Percentiles rank a stretch among this genome's conserved stretches.
phyloP scores from a whole-genome alignment of 2,888 invertebrate genomes.

The Furcula furcula region DNA sequence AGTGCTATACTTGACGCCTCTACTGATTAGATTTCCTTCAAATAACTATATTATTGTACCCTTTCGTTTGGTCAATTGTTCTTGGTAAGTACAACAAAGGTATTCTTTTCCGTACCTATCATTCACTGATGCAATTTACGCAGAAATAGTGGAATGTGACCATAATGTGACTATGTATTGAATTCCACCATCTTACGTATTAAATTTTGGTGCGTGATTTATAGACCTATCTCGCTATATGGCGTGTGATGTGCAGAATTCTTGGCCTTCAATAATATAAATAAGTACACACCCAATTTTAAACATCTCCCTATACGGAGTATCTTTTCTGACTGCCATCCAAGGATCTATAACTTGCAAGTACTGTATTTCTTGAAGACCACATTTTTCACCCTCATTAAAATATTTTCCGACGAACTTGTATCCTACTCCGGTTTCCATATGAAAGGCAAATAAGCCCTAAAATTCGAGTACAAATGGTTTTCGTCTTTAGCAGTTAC shows the following conservation, averaged over 20 bases:
- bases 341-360: constrained; percentile 84
- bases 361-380: constrained; percentile 84
- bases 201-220: too few relatives aligned
- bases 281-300: constrained; percentile 78
- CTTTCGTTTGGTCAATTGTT: too few relatives aligned
- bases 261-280: neutral
- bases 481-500: neutral
- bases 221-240: too few relatives aligned
- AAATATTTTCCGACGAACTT: constrained; percentile 85
- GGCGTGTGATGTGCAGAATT: neutral
- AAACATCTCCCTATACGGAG: constrained; percentile 83
- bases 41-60: too few relatives aligned
- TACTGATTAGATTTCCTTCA: too few relatives aligned
- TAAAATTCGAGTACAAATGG: constrained; percentile 29
- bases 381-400: constrained; percentile 86
- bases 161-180: too few relatives aligned
- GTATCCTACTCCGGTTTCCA: constrained; percentile 84
- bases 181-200: too few relatives aligned
- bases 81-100: too few relatives aligned
- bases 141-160: too few relatives aligned
- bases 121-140: too few relatives aligned
- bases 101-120: too few relatives aligned
- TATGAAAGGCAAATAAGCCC: constrained; percentile 86
- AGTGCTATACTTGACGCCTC: too few relatives aligned
- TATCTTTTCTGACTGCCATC: constrained; percentile 83